These are phyloP conservation scores for Scaptomyza tumidula DNA, from an alignment of 2,888 invertebrate species.

Conservation along the genomic window DNA sequence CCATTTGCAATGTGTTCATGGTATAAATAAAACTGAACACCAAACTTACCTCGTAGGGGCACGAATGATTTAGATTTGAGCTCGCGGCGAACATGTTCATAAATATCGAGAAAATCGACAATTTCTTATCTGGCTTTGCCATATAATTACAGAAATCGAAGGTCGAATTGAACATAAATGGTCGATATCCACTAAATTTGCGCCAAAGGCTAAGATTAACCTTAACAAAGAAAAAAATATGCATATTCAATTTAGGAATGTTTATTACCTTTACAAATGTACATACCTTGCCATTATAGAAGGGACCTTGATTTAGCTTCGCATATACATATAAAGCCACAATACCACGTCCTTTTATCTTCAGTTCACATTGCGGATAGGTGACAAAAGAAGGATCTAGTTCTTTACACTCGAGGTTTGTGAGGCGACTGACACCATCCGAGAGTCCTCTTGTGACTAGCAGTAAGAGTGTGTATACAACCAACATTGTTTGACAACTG, in stretches of 20 bases:
- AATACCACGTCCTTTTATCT: conserved; percentile 15
- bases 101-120: not conserved
- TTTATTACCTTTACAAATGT: not conserved
- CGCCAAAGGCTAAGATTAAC: conserved; percentile 33
- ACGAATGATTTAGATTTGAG: conserved; percentile 34
- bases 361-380: conserved; percentile 11
- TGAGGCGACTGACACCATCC: conserved; percentile 1
- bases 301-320: conserved; percentile 5
- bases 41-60: conserved; percentile 24
- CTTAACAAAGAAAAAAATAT: conserved; percentile 10
- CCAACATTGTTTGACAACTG: conserved; percentile 7
- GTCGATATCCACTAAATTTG: conserved; percentile 34
- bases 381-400: conserved; percentile 13
- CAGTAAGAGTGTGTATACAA: not conserved
- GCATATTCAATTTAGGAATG: not conserved
- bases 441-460: not conserved
- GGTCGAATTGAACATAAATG: conserved; percentile 16
- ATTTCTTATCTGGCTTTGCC: rapidly evolving
- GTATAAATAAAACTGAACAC: not conserved
- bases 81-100: rapidly evolving
- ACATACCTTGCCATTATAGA: conserved; percentile 25
- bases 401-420: conserved; percentile 26
- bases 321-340: conserved; percentile 19
- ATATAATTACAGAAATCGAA: conserved; percentile 27
- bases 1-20: too few species aligned